Evolutionary conservation across 2,888 invertebrate species (phyloP), one percentile per base, ranked within the genome.

Genomic region (Papilio gigon): DNA sequence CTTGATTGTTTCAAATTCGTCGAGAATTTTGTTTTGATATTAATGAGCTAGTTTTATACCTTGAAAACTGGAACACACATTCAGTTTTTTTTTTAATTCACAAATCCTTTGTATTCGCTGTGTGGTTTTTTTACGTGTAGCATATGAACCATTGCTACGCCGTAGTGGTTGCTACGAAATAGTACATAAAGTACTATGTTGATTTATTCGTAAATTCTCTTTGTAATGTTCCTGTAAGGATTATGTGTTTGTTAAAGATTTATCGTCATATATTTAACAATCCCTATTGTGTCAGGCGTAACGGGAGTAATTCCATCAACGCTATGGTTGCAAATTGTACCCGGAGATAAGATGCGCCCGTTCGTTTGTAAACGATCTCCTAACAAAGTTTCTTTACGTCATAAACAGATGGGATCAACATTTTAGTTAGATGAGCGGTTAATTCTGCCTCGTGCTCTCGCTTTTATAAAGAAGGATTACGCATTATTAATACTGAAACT

Each of bases 321-420:
- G 12, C 27, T 53, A 53, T 53, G 30, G 27, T 30, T n/a, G 50
- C 22, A 50, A 50, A 50, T 50, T 25, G 27, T 50, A 50, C 22
- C n/a, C 14, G 53, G n/a, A 53, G 53, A 53, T 53, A 53, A 53
- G 53, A 50, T 50, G 53, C 53, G 30, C 53, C 22, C 53, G 53
- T 30, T 30, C n/a, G 53, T 53, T 53, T 30, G 53, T 30, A 50
- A 53, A 53, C 12, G 53, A 53, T n/a, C 53, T n/a, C 53, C 6
- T 53, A 30, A 53, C 53, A 53, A 53, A 53, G 53, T 53, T 53
- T 30, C 53, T 53, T 17, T 53, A 17, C 30, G 53, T 27, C 53
- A 27, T 53, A 53, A 30, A 53, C 53, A 53, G 53, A 30, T 30
- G 27, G 53, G 53, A 53, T 53, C 53, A 53, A 53, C n/a, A n/a